These are phyloP conservation scores for Tenthredo mesomela DNA, from an alignment of 2,888 invertebrate genomes.

Conservation along the genomic window DNA sequence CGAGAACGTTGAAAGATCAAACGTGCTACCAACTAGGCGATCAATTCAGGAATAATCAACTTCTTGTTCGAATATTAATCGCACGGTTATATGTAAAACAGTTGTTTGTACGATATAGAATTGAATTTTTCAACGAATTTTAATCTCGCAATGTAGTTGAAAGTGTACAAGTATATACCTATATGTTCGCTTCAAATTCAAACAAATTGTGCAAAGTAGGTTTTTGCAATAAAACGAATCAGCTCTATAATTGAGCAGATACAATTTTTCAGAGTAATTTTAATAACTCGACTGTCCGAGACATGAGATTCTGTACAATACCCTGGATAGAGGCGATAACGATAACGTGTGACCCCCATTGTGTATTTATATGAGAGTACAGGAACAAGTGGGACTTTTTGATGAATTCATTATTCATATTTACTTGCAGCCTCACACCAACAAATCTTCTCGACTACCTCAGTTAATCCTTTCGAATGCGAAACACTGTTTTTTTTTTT, in stretches of 20 bases:
- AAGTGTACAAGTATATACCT: background rate
- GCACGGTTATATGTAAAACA: background rate
- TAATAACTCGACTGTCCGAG: background rate
- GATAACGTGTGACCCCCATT: background rate
- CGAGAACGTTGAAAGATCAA: background rate
- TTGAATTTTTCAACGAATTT: background rate
- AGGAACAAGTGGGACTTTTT: background rate
- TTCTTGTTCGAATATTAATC: background rate
- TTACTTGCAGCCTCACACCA: background rate
- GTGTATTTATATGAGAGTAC: background rate
- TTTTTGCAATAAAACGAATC: background rate
- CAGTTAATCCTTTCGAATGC: background rate
- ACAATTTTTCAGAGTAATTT: background rate
- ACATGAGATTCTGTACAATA: background rate
- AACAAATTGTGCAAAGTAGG: background rate
- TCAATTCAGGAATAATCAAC: background rate
- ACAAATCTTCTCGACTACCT: slow-evolving; percentile 2
- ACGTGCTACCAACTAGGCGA: background rate
- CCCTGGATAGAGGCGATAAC: background rate
- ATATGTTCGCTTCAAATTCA: background rate
- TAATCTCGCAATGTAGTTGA: background rate
- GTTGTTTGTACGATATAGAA: background rate
- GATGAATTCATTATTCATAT: slow-evolving; percentile 26
- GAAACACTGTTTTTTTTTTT: background rate
- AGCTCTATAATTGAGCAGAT: background rate